Conservation (phyloP, 2,888 invertebrate genomes). For the Orthosia cruda region DNA sequence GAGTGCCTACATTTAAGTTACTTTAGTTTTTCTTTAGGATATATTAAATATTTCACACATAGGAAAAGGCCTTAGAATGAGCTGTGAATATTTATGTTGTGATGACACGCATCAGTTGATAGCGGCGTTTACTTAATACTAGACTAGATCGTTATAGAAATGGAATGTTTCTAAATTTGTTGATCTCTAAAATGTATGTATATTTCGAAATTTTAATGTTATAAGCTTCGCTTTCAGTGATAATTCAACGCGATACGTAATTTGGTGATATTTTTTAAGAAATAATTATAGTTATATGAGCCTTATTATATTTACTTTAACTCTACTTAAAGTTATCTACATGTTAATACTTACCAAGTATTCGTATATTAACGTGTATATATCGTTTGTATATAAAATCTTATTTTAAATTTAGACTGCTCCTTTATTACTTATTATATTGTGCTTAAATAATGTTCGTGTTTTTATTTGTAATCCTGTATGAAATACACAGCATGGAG, state of each 20-base stretch:
- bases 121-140: slow-evolving; percentile 41
- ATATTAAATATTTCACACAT: slow-evolving; percentile 14
- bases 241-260: slow-evolving; percentile 89
- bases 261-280: slow-evolving; percentile 88
- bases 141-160: slow-evolving; percentile 61
- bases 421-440: slow-evolving; percentile 80
- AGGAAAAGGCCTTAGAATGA: slow-evolving; percentile 19
- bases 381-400: slow-evolving; percentile 83
- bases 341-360: slow-evolving; percentile 72
- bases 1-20: background rate
- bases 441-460: slow-evolving; percentile 75
- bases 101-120: slow-evolving; percentile 58
- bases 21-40: background rate
- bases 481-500: background rate
- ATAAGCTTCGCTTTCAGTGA: slow-evolving; percentile 81
- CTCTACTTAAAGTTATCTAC: slow-evolving; percentile 74
- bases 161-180: slow-evolving; percentile 80
- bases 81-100: slow-evolving; percentile 55
- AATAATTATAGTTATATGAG: slow-evolving; percentile 83
- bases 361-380: slow-evolving; percentile 51
- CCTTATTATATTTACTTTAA: slow-evolving; percentile 80
- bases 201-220: slow-evolving; percentile 77
- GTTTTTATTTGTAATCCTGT: slow-evolving; percentile 42
- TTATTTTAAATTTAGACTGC: slow-evolving; percentile 82
- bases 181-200: slow-evolving; percentile 86